Evolutionary conservation across 2,888 invertebrate species (phyloP), one percentile per base, ranked within the genome.

Genomic region (Anthrax anthrax): DNA sequence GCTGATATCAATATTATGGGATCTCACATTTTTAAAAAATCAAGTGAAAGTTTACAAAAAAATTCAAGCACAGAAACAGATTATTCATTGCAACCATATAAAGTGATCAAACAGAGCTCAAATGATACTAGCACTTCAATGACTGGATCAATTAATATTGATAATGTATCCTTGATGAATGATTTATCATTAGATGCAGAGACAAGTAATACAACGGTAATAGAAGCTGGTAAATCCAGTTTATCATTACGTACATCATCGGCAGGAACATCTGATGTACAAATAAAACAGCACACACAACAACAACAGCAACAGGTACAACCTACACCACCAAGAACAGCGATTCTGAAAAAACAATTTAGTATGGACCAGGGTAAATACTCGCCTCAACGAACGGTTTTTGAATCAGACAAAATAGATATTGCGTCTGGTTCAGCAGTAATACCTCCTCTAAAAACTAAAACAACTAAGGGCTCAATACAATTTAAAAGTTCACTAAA

Each of bases 61-160:
- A 69, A 69, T 49, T 69, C 69, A 16, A 69, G 69, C 55, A 67
- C 68, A 6, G 68, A 69, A 13, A 69, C 69, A 13, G 69, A 69
- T 44, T 69, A 67, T 51, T 68, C 68, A 37, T 60, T 63, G 8
- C 67, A 67, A 56, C 69, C 68, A 38, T 69, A 69, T 55, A 61
- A 62, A 42, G 63, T 69, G 40, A 68, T 69, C 38, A 69, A 69
- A 52, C 69, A 69, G 58, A 67, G 65, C 50, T 69, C 69, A 37
- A 69, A 69, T 45, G 69, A 69, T 50, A 69, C 69, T n/a, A 69
- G 63, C 48, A 67, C 67, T 49, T 68, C 68, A 43, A 59, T 62
- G 54, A 68, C 67, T 1, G 66, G 69, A 19, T 69, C 68, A 36
- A 68, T 63, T 44, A 69, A 69, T 47, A 61, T 69, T 38, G 69